Percentiles rank a stretch among this genome's conserved stretches.
phyloP scores from a whole-genome alignment of 2,113 vertebrate genomes.

The Piprites chloris region DNA sequence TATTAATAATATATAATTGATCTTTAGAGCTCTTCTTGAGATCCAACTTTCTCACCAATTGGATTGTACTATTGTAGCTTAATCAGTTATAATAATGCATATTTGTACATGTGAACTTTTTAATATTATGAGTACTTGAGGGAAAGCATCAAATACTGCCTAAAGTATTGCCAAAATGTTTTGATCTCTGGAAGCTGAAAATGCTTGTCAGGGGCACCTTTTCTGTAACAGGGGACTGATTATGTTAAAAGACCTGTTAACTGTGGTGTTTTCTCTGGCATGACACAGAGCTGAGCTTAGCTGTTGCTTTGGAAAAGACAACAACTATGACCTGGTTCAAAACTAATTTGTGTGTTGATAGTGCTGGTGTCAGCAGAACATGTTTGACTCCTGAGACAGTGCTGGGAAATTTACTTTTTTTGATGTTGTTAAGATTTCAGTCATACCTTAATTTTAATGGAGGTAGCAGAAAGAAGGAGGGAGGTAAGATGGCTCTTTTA shows the following conservation, averaged over 20 bases:
- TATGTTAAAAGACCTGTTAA: not conserved
- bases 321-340: not conserved
- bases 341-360: not conserved
- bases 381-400: not conserved
- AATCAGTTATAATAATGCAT: not conserved
- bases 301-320: not conserved
- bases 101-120: not conserved
- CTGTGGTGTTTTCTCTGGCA: not conserved
- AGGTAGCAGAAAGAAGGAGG: not conserved
- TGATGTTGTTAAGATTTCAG: not conserved
- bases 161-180: not conserved
- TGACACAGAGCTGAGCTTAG: not conserved
- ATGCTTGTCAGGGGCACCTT: not conserved
- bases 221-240: not conserved
- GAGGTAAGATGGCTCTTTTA: not conserved
- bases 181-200: not conserved
- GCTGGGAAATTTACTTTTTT: not conserved
- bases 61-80: not conserved
- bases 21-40: not conserved
- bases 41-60: not conserved
- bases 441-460: not conserved
- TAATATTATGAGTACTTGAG: not conserved
- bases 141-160: not conserved
- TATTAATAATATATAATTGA: not conserved
- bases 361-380: not conserved